phyloP scores from a whole-genome alignment of 1,140 invertebrate genomes.

The Spodoptera litura region DNA sequence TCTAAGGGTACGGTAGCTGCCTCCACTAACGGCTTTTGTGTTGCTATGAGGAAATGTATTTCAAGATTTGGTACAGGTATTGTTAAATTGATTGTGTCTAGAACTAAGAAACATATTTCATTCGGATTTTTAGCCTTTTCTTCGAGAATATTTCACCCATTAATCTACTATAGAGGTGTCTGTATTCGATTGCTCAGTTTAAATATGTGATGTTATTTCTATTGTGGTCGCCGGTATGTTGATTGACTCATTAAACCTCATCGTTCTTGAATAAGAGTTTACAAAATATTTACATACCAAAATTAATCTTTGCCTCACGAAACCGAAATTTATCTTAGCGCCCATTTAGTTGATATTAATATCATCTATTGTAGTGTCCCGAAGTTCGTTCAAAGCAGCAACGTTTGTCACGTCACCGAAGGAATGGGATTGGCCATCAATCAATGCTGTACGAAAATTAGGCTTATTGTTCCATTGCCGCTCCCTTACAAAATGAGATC shows the following conservation, averaged over 20 bases:
- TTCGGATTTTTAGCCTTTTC: neutral
- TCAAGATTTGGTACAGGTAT: slow-evolving; percentile 31
- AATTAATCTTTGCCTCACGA: slow-evolving; percentile 49
- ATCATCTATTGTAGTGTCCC: slow-evolving; percentile 60
- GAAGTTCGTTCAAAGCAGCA: slow-evolving; percentile 70
- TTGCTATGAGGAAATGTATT: slow-evolving; percentile 18
- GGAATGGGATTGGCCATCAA: slow-evolving; percentile 79
- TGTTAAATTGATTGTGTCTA: slow-evolving; percentile 18
- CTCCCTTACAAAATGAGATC: slow-evolving; percentile 72
- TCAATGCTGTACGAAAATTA: slow-evolving; percentile 80
- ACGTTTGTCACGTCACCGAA: slow-evolving; percentile 72
- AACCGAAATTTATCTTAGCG: slow-evolving; percentile 32
- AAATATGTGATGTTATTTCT: no score
- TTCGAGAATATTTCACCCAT: no score
- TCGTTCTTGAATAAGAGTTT: slow-evolving; percentile 29
- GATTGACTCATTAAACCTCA: slow-evolving; percentile 34
- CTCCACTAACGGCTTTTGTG: slow-evolving; percentile 43
- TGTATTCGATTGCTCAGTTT: no score
- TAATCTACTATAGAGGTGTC: no score
- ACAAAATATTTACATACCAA: slow-evolving; percentile 43
- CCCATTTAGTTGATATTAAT: slow-evolving; percentile 60
- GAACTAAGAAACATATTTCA: neutral
- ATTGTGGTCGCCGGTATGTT: neutral
- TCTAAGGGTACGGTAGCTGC: slow-evolving; percentile 54
- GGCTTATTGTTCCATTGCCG: slow-evolving; percentile 75